phyloP scores from a whole-genome alignment of 1,140 invertebrate species.

The Pantala flavescens region DNA sequence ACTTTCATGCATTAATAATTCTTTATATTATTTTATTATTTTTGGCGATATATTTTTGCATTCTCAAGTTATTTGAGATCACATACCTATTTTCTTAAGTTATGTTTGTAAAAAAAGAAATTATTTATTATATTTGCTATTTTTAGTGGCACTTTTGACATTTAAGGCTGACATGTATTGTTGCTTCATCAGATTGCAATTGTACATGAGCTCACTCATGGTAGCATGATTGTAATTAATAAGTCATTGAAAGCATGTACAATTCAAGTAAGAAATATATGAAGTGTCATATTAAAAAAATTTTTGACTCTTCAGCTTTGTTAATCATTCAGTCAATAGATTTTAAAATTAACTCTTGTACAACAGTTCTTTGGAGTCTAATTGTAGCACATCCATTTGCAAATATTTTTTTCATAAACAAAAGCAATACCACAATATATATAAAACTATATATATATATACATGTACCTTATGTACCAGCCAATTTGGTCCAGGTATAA shows the following conservation, averaged over 20 bases:
- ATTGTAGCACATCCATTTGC: constrained; percentile 5
- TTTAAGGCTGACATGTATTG: constrained; percentile 3
- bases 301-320: constrained; percentile 9
- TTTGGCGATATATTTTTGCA: too few species aligned
- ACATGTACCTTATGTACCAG: constrained; percentile 5
- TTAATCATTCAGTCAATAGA: constrained; percentile 3
- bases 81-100: too few species aligned
- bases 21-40: not conserved
- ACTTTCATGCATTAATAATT: not conserved
- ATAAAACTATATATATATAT: too few species aligned
- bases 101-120: not conserved
- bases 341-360: not conserved
- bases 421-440: constrained; percentile 4
- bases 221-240: not conserved
- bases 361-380: constrained; percentile 4
- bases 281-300: not conserved
- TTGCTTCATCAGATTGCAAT: not conserved
- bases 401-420: constrained; percentile 10
- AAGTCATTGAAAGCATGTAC: constrained; percentile 8
- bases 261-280: constrained; percentile 2
- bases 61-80: too few species aligned
- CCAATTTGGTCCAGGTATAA: not conserved
- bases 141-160: not conserved
- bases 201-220: not conserved
- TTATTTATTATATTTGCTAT: not conserved